Conservation (phyloP, 2,113 vertebrate species). For the Tragulus kanchil region DNA sequence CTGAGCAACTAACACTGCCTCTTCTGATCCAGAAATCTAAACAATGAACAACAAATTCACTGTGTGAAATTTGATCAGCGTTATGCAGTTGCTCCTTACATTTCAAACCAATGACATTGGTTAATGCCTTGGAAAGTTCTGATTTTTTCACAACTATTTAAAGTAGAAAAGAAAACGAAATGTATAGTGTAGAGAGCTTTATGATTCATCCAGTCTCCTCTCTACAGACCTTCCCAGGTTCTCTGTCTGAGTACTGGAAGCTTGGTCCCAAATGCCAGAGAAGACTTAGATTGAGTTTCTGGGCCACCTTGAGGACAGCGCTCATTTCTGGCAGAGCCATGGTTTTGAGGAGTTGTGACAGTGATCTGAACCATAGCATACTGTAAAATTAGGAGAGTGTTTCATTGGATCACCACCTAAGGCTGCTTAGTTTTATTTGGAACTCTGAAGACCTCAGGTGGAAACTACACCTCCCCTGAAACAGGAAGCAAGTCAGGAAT, state of each 20-base stretch:
- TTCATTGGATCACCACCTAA: background rate
- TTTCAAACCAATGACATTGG: background rate
- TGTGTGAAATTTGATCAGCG: background rate
- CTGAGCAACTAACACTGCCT: too few species aligned
- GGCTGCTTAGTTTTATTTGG: background rate
- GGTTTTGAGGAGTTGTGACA: background rate
- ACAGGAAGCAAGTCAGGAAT: background rate
- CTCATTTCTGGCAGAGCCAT: background rate
- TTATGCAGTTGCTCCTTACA: rapidly evolving
- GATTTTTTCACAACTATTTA: background rate
- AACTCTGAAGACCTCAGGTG: background rate
- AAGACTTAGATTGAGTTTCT: background rate
- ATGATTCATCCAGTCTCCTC: background rate
- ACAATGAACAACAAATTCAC: background rate
- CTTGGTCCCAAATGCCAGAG: background rate
- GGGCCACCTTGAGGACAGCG: background rate
- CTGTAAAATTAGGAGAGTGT: background rate
- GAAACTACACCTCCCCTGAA: background rate
- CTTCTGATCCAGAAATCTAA: background rate
- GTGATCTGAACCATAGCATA: background rate
- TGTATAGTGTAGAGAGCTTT: background rate
- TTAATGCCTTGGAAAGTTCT: background rate
- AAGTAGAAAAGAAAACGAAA: background rate
- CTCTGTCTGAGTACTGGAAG: background rate
- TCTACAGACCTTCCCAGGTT: background rate